Evolutionary conservation across 2,888 invertebrate species (phyloP).

Genomic region (Tyria jacobaeae): DNA sequence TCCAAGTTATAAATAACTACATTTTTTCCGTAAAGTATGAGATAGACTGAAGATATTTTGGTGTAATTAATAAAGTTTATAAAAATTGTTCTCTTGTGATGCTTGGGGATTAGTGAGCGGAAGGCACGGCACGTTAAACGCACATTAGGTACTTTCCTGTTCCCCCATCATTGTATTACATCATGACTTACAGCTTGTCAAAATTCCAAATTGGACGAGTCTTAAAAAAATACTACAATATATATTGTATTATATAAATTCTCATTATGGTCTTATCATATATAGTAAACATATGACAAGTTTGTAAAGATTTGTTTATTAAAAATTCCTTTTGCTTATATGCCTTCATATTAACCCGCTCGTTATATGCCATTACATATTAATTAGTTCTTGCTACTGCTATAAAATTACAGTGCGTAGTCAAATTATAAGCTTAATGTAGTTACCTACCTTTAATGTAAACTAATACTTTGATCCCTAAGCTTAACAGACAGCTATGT

Average conservation of each 20-base stretch:
- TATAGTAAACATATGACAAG: no score
- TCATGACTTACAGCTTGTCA: neutral
- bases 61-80: neutral
- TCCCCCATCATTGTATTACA: neutral
- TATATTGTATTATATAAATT: no score
- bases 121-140: no score
- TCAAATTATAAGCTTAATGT: neutral
- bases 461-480: constrained; percentile 3
- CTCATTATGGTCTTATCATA: neutral
- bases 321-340: no score
- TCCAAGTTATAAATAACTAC: constrained; percentile 10
- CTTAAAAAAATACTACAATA: no score
- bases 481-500: constrained; percentile 20
- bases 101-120: neutral
- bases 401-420: neutral
- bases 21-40: neutral
- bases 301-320: no score
- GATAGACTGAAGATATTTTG: neutral
- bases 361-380: neutral
- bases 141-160: no score
- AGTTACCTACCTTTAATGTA: neutral
- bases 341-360: no score
- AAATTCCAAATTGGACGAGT: no score
- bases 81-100: neutral
- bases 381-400: neutral